Conservation (phyloP, 1,140 invertebrate species). For the Chionoecetes opilio region DNA sequence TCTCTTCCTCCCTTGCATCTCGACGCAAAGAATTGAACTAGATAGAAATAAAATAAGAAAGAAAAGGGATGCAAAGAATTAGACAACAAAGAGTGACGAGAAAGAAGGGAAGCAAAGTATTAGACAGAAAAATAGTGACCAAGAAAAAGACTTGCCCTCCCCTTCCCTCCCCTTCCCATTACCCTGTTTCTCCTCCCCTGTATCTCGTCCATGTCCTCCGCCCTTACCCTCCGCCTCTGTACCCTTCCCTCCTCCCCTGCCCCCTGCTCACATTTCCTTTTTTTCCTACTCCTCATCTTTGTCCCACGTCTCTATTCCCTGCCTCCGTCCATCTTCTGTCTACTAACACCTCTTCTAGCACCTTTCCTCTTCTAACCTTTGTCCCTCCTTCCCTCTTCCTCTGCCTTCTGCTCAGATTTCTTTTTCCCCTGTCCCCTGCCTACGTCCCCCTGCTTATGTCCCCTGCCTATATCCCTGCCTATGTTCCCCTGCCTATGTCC, state of each 20-base stretch:
- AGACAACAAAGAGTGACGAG: not conserved
- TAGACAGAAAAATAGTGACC: no score
- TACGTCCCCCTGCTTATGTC: no score
- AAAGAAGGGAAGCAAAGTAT: not conserved
- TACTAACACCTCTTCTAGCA: not conserved
- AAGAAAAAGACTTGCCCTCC: no score
- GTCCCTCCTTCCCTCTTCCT: constrained; percentile 7
- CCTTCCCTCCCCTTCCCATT: not conserved
- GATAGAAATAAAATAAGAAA: no score
- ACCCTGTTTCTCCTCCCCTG: not conserved
- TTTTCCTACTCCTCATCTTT: no score
- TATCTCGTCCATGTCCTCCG: not conserved
- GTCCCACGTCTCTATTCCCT: not conserved
- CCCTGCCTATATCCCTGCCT: no score
- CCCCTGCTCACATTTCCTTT: no score
- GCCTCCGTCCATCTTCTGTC: not conserved
- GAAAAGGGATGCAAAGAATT: not conserved
- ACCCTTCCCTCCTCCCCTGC: no score
- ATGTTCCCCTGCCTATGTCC: no score
- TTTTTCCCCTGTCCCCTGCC: not conserved
- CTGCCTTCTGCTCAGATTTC: not conserved
- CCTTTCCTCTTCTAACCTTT: no score
- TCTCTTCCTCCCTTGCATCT: no score
- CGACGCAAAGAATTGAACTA: no score
- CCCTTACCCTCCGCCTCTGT: not conserved